These are phyloP conservation scores for Salarias fasciatus DNA, from an alignment of 2,797 vertebrate species.

Conservation along the genomic window DNA sequence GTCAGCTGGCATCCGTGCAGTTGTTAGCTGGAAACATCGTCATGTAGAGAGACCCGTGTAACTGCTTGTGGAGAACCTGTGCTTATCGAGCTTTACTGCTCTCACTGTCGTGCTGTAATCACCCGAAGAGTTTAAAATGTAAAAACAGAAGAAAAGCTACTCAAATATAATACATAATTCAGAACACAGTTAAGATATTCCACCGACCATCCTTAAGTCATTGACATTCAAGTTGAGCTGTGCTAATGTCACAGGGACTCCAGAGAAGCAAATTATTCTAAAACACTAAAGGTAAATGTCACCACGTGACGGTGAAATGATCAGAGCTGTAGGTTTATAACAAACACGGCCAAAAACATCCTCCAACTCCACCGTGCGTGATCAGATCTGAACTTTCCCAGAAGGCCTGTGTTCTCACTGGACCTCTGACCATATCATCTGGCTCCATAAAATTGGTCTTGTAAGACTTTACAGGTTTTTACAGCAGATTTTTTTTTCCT, in stretches of 20 bases:
- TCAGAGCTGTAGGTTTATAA: conserved; percentile 47
- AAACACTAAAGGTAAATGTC: conserved; percentile 69
- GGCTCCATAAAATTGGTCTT: no score
- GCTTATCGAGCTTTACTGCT: conserved; percentile 4
- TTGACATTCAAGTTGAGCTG: conserved; percentile 66
- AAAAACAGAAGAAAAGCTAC: conserved; percentile 36
- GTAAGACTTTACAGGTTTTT: not conserved
- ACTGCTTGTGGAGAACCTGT: conserved; percentile 17
- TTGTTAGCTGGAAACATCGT: conserved; percentile 1
- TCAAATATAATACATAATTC: conserved; percentile 52
- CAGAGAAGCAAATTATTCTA: conserved; percentile 54
- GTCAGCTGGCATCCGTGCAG: conserved; percentile 22
- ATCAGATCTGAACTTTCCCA: not conserved
- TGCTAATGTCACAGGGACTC: conserved; percentile 67
- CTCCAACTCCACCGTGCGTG: not conserved
- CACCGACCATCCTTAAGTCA: conserved; percentile 49
- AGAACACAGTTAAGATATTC: conserved; percentile 53
- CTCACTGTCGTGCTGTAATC: conserved; percentile 4
- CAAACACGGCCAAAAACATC: conserved; percentile 25
- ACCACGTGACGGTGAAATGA: conserved; percentile 59
- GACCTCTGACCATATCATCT: no score
- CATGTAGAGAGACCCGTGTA: conserved; percentile 21
- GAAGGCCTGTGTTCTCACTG: no score
- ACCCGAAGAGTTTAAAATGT: conserved; percentile 16
- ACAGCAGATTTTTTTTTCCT: no score